Conservation (phyloP, 2,797 vertebrate species). For the Chloroceryle inda region DNA sequence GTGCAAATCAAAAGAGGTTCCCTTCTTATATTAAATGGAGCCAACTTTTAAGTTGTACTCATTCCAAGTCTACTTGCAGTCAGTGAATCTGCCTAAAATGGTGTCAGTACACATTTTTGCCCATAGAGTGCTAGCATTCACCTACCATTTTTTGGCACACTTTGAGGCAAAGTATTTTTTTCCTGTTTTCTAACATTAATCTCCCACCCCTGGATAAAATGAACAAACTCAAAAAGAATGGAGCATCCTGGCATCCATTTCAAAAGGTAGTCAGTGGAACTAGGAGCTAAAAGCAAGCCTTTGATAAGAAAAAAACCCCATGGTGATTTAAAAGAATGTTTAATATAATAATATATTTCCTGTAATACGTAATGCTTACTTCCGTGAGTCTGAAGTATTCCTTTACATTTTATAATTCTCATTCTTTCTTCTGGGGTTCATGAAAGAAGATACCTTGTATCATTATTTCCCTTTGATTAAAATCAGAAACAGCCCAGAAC, state of each 20-base stretch:
- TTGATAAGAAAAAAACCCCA: slow-evolving; percentile 41
- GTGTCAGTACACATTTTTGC: neutral
- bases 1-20: neutral
- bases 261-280: neutral
- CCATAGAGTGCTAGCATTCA: neutral
- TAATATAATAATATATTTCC: slow-evolving; percentile 15
- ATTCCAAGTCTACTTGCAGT: neutral
- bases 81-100: neutral
- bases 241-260: slow-evolving; percentile 3
- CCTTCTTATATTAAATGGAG: neutral
- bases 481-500: slow-evolving; percentile 5
- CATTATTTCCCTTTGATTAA: slow-evolving; percentile 32
- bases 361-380: slow-evolving; percentile 13
- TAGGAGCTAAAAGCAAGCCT: slow-evolving; percentile 10
- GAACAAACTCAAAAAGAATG: neutral
- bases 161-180: slow-evolving; percentile 3
- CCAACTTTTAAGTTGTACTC: neutral
- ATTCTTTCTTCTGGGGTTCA: neutral
- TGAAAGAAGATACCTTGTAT: slow-evolving; percentile 35
- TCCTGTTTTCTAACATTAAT: slow-evolving; percentile 4
- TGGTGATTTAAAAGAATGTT: slow-evolving; percentile 1
- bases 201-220: neutral
- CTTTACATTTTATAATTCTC: slow-evolving; percentile 5
- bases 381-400: neutral
- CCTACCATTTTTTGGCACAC: neutral